These are phyloP conservation scores for Thalassarche chlororhynchos DNA, from an alignment of 2,113 vertebrate species.

Conservation along the genomic window DNA sequence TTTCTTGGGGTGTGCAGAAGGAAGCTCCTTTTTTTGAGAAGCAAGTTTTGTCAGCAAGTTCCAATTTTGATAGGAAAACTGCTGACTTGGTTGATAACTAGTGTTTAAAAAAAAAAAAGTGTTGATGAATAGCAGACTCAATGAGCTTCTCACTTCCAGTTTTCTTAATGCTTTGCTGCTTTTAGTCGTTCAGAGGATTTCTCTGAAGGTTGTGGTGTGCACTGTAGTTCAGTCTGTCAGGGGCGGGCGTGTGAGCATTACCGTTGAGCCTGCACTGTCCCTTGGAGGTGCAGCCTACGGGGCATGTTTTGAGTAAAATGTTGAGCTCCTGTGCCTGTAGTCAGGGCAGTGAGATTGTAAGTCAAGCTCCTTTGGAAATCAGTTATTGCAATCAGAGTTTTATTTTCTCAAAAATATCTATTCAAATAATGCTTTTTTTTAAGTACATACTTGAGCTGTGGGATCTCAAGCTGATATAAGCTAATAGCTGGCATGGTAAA, in stretches of 20 bases:
- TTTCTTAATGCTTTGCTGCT: neutral
- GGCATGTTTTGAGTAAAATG: neutral
- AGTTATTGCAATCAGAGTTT: neutral
- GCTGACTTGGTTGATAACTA: neutral
- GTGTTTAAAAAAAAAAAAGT: neutral
- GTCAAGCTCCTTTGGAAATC: neutral
- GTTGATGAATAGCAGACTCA: neutral
- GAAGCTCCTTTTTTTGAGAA: neutral
- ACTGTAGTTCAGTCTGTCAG: neutral
- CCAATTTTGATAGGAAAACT: neutral
- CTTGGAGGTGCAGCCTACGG: neutral
- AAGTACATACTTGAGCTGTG: neutral
- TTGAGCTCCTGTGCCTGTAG: neutral
- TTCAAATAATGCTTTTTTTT: neutral
- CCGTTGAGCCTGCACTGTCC: neutral
- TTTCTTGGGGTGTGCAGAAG: neutral
- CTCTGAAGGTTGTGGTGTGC: neutral
- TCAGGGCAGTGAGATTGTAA: neutral
- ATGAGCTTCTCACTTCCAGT: neutral
- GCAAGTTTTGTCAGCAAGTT: neutral
- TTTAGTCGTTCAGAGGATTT: neutral
- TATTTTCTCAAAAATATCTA: neutral
- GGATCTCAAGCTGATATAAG: neutral
- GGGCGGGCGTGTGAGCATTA: rapidly evolving
- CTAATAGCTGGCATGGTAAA: neutral